phyloP scores from a whole-genome alignment of 2,113 vertebrate species.

The Forbesichthys agassizii region DNA sequence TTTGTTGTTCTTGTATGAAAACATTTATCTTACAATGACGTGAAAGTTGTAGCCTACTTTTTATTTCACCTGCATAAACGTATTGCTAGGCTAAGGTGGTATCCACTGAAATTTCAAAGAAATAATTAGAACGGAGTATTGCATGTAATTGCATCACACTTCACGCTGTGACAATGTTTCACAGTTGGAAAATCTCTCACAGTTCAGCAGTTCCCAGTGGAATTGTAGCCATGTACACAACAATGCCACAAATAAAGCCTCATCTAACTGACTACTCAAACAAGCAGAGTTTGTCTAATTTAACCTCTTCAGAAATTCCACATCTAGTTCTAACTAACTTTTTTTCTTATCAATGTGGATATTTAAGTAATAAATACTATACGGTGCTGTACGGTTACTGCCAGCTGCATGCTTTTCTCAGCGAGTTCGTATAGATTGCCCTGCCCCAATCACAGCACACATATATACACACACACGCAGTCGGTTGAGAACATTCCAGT shows the following conservation, averaged over 20 bases:
- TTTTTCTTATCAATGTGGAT: too few relatives aligned
- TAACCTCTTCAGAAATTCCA: too few relatives aligned
- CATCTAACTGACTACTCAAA: conserved; percentile 4
- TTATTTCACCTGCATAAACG: neutral
- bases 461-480: neutral
- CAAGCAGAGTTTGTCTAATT: neutral
- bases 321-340: too few relatives aligned
- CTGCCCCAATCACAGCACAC: too few relatives aligned
- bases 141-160: conserved; percentile 6
- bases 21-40: too few relatives aligned
- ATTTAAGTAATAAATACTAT: too few relatives aligned
- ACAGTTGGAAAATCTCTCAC: too few relatives aligned
- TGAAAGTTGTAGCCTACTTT: too few relatives aligned
- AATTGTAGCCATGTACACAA: neutral
- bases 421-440: too few relatives aligned
- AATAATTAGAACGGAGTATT: conserved; percentile 2
- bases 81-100: neutral
- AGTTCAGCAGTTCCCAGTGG: neutral
- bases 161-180: neutral
- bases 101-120: neutral
- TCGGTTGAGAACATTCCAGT: neutral
- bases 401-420: too few relatives aligned
- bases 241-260: neutral
- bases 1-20: too few relatives aligned
- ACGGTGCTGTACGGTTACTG: too few relatives aligned